These are phyloP conservation scores for Cosmorhoe ocellata DNA, from an alignment of 2,888 invertebrate genomes.

Conservation along the genomic window DNA sequence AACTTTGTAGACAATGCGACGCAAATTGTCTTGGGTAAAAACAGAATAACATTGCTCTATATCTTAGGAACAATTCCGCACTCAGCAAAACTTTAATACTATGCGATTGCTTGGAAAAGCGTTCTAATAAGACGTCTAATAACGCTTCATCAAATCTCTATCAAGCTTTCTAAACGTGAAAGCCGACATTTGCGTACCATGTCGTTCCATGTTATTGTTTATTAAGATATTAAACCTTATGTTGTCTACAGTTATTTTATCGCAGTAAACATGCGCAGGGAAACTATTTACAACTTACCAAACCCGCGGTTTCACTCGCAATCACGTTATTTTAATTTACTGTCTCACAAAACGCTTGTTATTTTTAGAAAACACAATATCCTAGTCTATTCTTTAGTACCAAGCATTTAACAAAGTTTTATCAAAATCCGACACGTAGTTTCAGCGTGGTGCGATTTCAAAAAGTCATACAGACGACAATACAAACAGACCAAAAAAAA, in stretches of 20 bases:
- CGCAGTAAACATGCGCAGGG: constrained; percentile 6
- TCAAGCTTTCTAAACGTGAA: constrained; percentile 31
- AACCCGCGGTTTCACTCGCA: too few relatives aligned
- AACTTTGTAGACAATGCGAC: too few relatives aligned
- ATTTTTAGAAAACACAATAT: too few relatives aligned
- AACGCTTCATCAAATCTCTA: constrained; percentile 27
- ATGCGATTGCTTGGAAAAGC: constrained; percentile 13
- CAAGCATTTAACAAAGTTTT: too few relatives aligned
- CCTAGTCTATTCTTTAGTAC: too few relatives aligned
- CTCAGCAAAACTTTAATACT: neutral
- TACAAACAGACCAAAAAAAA: too few relatives aligned
- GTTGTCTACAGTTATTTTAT: constrained; percentile 12
- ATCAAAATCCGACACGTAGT: too few relatives aligned
- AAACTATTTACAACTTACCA: constrained; percentile 13
- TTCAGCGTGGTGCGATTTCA: too few relatives aligned
- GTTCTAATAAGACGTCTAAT: constrained; percentile 8
- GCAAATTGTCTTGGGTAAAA: neutral
- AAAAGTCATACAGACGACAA: too few relatives aligned
- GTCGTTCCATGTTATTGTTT: constrained; percentile 23
- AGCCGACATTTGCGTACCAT: constrained; percentile 23
- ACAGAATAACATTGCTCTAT: neutral
- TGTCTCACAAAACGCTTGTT: too few relatives aligned
- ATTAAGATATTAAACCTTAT: constrained; percentile 16
- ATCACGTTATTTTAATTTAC: too few relatives aligned
- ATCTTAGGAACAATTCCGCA: neutral